Conservation (phyloP, 2,113 vertebrate species). For the Rutilus rutilus region DNA sequence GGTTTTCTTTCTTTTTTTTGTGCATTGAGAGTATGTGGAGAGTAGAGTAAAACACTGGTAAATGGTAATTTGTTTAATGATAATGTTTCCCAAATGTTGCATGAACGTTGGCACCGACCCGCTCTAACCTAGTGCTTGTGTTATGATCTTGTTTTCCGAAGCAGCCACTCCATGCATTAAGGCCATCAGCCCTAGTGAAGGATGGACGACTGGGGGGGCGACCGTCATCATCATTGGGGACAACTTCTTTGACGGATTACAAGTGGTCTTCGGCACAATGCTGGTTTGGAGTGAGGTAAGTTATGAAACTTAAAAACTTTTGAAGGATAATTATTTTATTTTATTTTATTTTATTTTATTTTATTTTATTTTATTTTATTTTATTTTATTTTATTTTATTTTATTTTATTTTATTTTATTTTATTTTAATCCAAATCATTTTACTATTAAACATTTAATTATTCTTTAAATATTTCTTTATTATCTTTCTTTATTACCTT, state of each 20-base stretch:
- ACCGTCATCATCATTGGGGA: slow-evolving; percentile 96
- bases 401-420: too few relatives aligned
- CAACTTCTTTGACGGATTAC: slow-evolving; percentile 95
- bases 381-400: too few relatives aligned
- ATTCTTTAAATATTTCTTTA: neutral
- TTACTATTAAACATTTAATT: neutral
- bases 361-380: too few relatives aligned
- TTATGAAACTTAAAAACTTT: too few relatives aligned
- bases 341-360: too few relatives aligned
- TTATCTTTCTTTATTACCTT: neutral
- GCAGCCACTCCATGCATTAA: slow-evolving; percentile 96
- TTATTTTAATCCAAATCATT: neutral
- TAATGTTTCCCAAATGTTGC: neutral
- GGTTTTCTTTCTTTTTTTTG: neutral
- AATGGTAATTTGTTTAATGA: neutral
- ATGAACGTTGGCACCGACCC: neutral
- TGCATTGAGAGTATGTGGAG: neutral
- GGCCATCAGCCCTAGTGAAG: slow-evolving; percentile 94
- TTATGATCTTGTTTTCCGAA: slow-evolving; percentile 67
- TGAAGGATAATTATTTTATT: neutral
- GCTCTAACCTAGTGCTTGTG: slow-evolving; percentile 55
- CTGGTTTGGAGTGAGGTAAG: slow-evolving; percentile 95
- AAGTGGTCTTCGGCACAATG: slow-evolving; percentile 94
- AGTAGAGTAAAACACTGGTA: slow-evolving; percentile 16
- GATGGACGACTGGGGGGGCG: slow-evolving; percentile 94